These are phyloP conservation scores for Apis dorsata DNA, from an alignment of 1,140 invertebrate species.

Conservation along the genomic window DNA sequence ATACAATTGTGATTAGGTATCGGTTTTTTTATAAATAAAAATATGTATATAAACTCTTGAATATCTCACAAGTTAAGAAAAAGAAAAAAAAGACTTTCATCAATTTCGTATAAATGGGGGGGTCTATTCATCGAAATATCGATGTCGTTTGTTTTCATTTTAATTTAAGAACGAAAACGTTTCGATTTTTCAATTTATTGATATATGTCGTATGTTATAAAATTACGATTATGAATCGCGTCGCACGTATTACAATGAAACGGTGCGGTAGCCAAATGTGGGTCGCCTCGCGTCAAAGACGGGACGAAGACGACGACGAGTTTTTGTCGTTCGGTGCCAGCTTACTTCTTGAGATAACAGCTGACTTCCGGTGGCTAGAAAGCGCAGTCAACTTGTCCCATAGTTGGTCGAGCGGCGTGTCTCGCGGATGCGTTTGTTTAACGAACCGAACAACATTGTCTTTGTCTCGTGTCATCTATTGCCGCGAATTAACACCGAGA, in stretches of 20 bases:
- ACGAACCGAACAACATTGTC: not conserved
- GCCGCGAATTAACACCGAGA: not conserved
- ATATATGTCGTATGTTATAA: too few species aligned
- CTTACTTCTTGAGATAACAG: constrained; percentile 55
- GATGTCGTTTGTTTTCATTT: too few species aligned
- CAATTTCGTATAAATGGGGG: too few species aligned
- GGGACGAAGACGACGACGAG: constrained; percentile 30
- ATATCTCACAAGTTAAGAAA: too few species aligned
- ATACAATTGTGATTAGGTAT: too few species aligned
- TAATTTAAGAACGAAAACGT: too few species aligned
- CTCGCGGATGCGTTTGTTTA: constrained; percentile 9
- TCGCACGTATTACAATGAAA: not conserved
- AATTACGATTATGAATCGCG: too few species aligned
- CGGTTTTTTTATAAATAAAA: too few species aligned
- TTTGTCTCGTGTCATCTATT: not conserved
- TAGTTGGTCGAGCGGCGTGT: constrained; percentile 24
- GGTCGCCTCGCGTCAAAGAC: constrained; percentile 48
- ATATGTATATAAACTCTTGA: too few species aligned
- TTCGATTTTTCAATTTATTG: too few species aligned
- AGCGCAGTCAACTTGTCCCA: constrained; percentile 44
- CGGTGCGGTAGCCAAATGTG: constrained; percentile 19
- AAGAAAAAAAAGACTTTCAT: too few species aligned
- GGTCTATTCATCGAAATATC: too few species aligned
- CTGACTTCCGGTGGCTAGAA: constrained; percentile 47
- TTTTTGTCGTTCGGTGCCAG: constrained; percentile 46